Conservation (phyloP, 2,888 invertebrate genomes). For the Zygogramma bicolorata region DNA sequence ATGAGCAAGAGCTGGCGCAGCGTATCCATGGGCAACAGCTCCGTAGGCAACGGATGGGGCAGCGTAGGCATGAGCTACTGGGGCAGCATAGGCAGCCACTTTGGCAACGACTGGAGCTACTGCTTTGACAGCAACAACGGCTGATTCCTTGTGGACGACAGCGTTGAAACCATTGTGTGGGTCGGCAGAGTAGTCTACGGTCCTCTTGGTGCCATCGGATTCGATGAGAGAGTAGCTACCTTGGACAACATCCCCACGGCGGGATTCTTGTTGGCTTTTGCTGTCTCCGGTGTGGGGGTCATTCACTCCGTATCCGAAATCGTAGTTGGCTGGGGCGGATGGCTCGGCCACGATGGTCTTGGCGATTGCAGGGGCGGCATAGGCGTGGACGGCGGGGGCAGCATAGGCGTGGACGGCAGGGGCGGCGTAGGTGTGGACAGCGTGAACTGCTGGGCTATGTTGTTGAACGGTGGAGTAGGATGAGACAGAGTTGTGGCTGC, state of each 20-base stretch:
- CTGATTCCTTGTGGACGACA: conserved; percentile 67
- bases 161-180: conserved; percentile 69
- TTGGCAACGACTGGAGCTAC: conserved; percentile 21
- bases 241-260: conserved; percentile 68
- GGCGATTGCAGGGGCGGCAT: conserved; percentile 49
- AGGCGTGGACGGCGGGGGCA: conserved; percentile 45
- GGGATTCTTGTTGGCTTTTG: conserved; percentile 68
- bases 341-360: conserved; percentile 46
- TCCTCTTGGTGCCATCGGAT: conserved; percentile 68
- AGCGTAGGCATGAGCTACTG: conserved; percentile 30
- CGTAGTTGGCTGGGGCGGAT: conserved; percentile 31
- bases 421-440: conserved; percentile 30
- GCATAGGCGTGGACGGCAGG: conserved; percentile 40
- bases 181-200: conserved; percentile 69
- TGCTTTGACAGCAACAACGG: conserved; percentile 48
- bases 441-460: conserved; percentile 13
- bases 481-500: conserved; percentile 29
- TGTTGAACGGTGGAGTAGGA: conserved; percentile 34
- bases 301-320: conserved; percentile 41
- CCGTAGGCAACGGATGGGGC: conserved; percentile 18
- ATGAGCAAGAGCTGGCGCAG: conserved; percentile 44
- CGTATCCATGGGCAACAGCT: conserved; percentile 22
- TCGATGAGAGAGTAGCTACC: conserved; percentile 69
- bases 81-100: conserved; percentile 39
- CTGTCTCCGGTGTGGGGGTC: conserved; percentile 66